Conservation (phyloP, 2,113 vertebrate genomes). For the Toxostoma redivivum region DNA sequence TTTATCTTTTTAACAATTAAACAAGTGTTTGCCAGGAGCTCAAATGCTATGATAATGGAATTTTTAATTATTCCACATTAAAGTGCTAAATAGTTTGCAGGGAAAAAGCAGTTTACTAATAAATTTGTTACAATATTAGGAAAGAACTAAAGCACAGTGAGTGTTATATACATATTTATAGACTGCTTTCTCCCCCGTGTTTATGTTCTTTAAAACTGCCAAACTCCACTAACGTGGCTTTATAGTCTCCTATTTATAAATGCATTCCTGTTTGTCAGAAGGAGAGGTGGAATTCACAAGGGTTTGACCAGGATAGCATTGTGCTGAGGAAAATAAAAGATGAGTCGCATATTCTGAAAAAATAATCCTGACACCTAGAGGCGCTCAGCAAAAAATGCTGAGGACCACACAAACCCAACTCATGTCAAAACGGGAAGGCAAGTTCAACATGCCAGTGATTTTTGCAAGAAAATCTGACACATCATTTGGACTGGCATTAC, state of each 20-base stretch:
- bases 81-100: background rate
- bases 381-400: background rate
- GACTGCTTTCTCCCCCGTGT: background rate
- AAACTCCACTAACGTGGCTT: background rate
- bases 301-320: background rate
- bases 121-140: background rate
- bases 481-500: background rate
- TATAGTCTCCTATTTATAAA: background rate
- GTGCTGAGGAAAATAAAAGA: background rate
- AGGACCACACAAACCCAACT: background rate
- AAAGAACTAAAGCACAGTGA: background rate
- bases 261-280: background rate
- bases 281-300: background rate
- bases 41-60: background rate
- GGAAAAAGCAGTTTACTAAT: background rate
- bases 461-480: background rate
- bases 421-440: background rate
- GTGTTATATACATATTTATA: background rate
- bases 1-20: background rate
- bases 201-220: background rate
- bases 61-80: background rate
- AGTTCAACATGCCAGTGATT: background rate
- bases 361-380: constrained; percentile 49
- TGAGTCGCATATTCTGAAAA: background rate
- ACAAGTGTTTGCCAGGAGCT: background rate